Evolutionary conservation across 2,113 vertebrate genomes (phyloP), one percentile per base, ranked within the genome.

Genomic region (Oxygymnocypris stewartii): DNA sequence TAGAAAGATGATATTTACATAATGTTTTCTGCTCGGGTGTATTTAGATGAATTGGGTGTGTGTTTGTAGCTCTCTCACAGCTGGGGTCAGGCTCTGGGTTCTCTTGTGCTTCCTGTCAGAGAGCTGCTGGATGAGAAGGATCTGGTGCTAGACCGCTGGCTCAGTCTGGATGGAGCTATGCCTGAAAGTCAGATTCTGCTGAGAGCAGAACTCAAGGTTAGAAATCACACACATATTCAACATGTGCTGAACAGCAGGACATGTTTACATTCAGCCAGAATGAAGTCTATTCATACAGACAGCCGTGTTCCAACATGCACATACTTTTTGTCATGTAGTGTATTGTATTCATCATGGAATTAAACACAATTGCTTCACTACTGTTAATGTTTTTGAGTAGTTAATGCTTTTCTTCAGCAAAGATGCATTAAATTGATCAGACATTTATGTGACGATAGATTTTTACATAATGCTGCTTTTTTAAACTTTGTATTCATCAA

Each of bases 101-200:
- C 93, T 0, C 47, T 96, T 51, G 93, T 93, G 0, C 90, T 98
- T 75, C 95, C 96, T 57, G 91, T 97, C 74, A 93, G 90, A 1
- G 95, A 96, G 84, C 88, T 98, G 67, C 92, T 98, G 44, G 57
- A 42, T 8, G 92, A 94, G 23, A 93, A 94, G 6, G 93, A 23
- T 49, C 90, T 98, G 74, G 93, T 94, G 63, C 88, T 97, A 76
- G 97, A 98, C 88, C 92, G 78, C 9, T 98, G 97, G 97, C 89
- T 97, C 42, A 86, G 61, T 0, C 93, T 98, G 91, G 92, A 88
- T 57, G 95, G 92, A 71, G 95, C 93, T 2, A 92, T 94, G 23
- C 92, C 96, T 11, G 92, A 92, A 90, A 95, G 94, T 86, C 96
- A 97, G 91, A 91, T 98, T 88, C 91, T 98, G 1, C 90, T 98